These are phyloP conservation scores for Oryctes rhinoceros DNA, from an alignment of 1,140 invertebrate genomes.

Conservation along the genomic window DNA sequence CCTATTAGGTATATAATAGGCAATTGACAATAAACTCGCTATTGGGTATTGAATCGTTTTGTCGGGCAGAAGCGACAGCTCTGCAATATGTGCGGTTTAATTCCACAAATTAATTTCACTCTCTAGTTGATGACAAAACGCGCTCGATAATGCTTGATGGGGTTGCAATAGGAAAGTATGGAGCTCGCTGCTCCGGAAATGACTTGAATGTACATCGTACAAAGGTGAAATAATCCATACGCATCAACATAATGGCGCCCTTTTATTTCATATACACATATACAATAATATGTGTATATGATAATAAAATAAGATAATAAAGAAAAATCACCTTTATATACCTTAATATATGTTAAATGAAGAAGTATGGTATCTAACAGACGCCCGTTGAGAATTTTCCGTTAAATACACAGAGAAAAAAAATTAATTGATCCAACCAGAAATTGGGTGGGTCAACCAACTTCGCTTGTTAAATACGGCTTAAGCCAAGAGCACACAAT, in stretches of 20 bases:
- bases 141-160: neutral
- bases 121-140: neutral
- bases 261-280: too few species aligned
- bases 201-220: neutral
- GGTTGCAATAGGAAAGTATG: neutral
- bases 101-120: conserved; percentile 15
- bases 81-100: neutral
- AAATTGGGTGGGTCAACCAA: too few species aligned
- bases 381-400: too few species aligned
- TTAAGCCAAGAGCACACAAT: too few species aligned
- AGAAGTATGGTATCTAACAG: too few species aligned
- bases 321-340: too few species aligned
- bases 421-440: too few species aligned
- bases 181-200: neutral
- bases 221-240: neutral
- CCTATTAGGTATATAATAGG: neutral
- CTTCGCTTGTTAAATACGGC: too few species aligned
- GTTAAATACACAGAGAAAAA: too few species aligned
- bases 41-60: neutral
- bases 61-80: neutral
- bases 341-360: too few species aligned
- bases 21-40: neutral
- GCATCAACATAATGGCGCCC: neutral
- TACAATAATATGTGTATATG: too few species aligned
- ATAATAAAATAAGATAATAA: too few species aligned